Evolutionary conservation across 2,797 vertebrate species (phyloP), one percentile per base, ranked within the genome.

Genomic region (Harpagifer antarcticus): DNA sequence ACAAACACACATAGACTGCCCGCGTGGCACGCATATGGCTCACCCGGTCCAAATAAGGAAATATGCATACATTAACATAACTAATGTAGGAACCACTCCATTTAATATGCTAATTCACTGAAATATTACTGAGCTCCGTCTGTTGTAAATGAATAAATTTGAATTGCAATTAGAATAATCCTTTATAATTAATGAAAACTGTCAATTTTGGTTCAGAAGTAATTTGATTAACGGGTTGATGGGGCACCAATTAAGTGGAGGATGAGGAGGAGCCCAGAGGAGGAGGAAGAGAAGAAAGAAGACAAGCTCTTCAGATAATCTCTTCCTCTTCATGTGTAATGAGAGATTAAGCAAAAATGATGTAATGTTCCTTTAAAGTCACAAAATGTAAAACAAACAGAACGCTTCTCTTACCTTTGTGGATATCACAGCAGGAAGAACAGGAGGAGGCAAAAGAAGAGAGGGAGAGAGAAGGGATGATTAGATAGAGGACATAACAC

Each of bases 81-180:
- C 96, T 98, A 97, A 98, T 98, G 96, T 90, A 96, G 92, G 94
- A 96, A 95, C 96, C 97, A 96, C 96, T 96, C 97, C 96, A 98
- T 98, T 98, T 98, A 98, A 98, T 98, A 98, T 98, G 97, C 97
- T 97, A 98, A 98, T 98, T 97, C 96, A 96, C 96, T 97, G 97
- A 97, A 98, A 98, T 97, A 97, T 98, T 98, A 98, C 96, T 97
- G 97, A 97, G 97, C 96, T 95, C 97, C 97, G 96, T 97, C 97
- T 98, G 97, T 97, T 98, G 96, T 96, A 96, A 98, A 97, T 97
- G 97, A 98, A 98, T 98, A 98, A 97, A 98, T 98, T 98, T 98
- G 97, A 98, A 98, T 98, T 96, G 96, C 96, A 98, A 98, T 98
- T 98, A 98, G 97, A 98, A 98, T 98, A 98, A 98, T 98, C 97